Conservation (phyloP, 2,888 invertebrate genomes). For the Xanthorhoe spadicearia region DNA sequence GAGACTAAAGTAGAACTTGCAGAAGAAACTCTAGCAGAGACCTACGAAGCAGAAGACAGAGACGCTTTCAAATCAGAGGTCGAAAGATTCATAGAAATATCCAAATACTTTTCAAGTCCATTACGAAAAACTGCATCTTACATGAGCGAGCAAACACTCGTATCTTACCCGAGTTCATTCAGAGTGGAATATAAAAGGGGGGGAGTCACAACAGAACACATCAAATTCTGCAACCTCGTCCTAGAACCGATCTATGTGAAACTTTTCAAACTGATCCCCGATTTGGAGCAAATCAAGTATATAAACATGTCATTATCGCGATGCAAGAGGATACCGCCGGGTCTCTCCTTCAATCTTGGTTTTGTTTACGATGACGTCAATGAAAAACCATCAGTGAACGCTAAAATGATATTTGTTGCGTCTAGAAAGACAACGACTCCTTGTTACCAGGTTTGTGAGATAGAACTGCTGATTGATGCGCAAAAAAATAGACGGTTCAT, state of each 20-base stretch:
- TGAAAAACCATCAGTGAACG: slow-evolving; percentile 61
- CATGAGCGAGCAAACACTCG: slow-evolving; percentile 67
- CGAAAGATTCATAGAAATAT: slow-evolving; percentile 74
- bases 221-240: slow-evolving; percentile 71
- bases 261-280: slow-evolving; percentile 70
- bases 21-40: slow-evolving; percentile 47
- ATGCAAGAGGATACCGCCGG: slow-evolving; percentile 73
- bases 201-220: slow-evolving; percentile 62
- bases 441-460: slow-evolving; percentile 77
- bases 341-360: slow-evolving; percentile 68
- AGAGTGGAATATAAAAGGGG: slow-evolving; percentile 70
- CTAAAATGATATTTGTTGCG: slow-evolving; percentile 74
- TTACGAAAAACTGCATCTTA: slow-evolving; percentile 73
- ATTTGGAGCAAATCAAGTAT: slow-evolving; percentile 72
- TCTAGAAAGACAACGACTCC: slow-evolving; percentile 73
- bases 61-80: slow-evolving; percentile 65
- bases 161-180: slow-evolving; percentile 67
- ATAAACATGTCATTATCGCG: slow-evolving; percentile 68
- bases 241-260: slow-evolving; percentile 74
- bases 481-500: slow-evolving; percentile 54
- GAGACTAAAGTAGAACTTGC: slow-evolving; percentile 54
- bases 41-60: slow-evolving; percentile 37
- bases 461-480: slow-evolving; percentile 64
- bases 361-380: slow-evolving; percentile 73
- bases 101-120: slow-evolving; percentile 75